A percentile compares a stretch with the other conserved stretches of the same genome.
Evolutionary conservation across 2,888 invertebrate species (phyloP).

Genomic region (Resseliella maxima): DNA sequence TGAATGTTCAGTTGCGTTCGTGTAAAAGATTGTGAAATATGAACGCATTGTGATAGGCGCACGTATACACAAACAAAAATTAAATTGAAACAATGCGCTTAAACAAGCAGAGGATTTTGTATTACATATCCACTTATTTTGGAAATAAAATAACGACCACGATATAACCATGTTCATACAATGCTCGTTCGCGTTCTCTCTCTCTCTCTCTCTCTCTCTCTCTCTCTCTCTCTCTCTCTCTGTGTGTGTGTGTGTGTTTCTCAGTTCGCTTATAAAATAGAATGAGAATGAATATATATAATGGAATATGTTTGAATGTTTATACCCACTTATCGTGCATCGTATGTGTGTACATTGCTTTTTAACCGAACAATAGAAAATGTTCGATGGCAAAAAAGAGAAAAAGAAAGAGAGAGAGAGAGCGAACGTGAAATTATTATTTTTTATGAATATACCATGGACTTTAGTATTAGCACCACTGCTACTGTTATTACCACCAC

Average conservation of each 20-base stretch:
- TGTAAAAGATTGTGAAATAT: constrained; percentile 33
- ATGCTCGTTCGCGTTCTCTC: no score
- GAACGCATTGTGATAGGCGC: background rate
- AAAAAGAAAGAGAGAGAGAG: background rate
- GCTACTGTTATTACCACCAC: no score
- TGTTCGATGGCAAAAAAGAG: no score
- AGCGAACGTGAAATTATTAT: background rate
- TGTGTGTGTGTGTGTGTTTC: background rate
- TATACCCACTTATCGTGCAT: background rate
- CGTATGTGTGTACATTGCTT: background rate
- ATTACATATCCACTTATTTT: background rate
- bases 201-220: no score
- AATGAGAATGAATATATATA: background rate
- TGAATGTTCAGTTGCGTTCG: background rate
- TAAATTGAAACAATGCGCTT: constrained; percentile 17
- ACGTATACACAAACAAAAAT: background rate
- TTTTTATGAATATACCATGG: constrained; percentile 10
- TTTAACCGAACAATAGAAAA: no score
- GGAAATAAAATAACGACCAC: background rate
- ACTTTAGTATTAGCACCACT: background rate
- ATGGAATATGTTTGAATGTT: background rate
- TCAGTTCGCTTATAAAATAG: background rate
- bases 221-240: no score
- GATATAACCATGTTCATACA: no score
- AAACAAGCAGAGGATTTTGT: background rate